Percentiles rank a stretch among this genome's conserved stretches.
Conservation (phyloP, 2,797 vertebrate genomes). For the Lagodon rhomboides region DNA sequence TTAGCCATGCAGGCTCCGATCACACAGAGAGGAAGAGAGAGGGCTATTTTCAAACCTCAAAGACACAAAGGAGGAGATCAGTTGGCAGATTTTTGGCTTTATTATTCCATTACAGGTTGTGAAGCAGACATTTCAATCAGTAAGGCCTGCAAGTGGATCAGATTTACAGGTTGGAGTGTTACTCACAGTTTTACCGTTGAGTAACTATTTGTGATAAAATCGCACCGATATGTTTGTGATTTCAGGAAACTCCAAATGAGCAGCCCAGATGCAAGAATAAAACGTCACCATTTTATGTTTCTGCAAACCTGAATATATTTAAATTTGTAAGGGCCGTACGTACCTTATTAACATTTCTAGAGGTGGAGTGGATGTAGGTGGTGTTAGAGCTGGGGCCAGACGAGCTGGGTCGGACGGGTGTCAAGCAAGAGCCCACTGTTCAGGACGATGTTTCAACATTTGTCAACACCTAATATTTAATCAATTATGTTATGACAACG, state of each 20-base stretch:
- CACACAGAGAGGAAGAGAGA: slow-evolving; percentile 44
- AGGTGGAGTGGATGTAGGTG: no score
- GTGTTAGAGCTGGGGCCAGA: no score
- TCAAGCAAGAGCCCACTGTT: no score
- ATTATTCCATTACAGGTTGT: neutral
- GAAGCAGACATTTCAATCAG: neutral
- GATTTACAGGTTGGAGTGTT: neutral
- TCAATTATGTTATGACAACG: no score
- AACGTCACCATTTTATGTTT: no score
- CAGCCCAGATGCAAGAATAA: no score
- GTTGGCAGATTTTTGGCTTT: slow-evolving; percentile 8
- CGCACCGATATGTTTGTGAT: neutral
- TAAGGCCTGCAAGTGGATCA: neutral
- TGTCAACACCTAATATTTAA: no score
- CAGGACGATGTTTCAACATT: no score
- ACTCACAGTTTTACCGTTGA: neutral
- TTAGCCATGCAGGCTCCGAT: slow-evolving; percentile 66
- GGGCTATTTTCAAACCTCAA: slow-evolving; percentile 29
- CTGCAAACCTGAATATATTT: no score
- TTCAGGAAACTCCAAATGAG: slow-evolving; percentile 4
- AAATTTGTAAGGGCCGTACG: no score
- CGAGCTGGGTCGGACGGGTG: neutral
- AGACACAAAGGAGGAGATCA: slow-evolving; percentile 25
- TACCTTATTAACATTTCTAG: no score
- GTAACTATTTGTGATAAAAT: neutral